A percentile compares a stretch with the other conserved stretches of the same genome.
Conservation (phyloP, 2,113 vertebrate genomes). For the Bubalus kerabau region DNA sequence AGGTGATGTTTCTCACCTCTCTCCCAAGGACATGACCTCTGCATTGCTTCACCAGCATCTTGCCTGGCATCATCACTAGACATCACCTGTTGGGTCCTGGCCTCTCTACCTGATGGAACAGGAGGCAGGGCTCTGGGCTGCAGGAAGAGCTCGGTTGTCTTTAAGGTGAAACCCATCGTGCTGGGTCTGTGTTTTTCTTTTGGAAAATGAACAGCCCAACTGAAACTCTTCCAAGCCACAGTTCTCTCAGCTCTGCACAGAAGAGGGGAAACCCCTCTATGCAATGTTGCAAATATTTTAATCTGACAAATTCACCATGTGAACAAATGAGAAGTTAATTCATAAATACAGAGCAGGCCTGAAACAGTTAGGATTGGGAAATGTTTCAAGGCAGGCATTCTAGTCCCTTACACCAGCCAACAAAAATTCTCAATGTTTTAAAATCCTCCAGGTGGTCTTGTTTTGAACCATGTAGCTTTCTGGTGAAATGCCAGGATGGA, state of each 20-base stretch:
- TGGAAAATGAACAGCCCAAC: neutral
- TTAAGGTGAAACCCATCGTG: neutral
- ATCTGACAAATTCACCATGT: neutral
- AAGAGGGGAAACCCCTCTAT: neutral
- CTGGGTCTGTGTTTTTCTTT: neutral
- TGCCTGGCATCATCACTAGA: neutral
- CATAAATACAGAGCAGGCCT: neutral
- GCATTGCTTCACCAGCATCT: neutral
- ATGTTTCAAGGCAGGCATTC: neutral
- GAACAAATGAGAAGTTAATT: neutral
- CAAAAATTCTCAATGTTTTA: neutral
- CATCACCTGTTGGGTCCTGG: fast-evolving
- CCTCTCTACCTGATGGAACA: neutral
- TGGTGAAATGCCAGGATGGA: neutral
- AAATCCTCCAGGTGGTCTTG: neutral
- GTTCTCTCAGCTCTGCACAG: neutral
- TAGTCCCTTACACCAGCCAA: neutral
- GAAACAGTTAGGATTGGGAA: neutral
- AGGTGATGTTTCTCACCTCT: neutral
- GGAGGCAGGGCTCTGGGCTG: neutral
- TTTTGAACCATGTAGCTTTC: neutral
- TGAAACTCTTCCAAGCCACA: neutral
- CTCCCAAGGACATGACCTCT: no score
- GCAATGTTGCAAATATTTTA: neutral
- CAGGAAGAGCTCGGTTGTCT: neutral